Evolutionary conservation across 2,113 vertebrate genomes (phyloP).

Genomic region (Pterocles orientalis): DNA sequence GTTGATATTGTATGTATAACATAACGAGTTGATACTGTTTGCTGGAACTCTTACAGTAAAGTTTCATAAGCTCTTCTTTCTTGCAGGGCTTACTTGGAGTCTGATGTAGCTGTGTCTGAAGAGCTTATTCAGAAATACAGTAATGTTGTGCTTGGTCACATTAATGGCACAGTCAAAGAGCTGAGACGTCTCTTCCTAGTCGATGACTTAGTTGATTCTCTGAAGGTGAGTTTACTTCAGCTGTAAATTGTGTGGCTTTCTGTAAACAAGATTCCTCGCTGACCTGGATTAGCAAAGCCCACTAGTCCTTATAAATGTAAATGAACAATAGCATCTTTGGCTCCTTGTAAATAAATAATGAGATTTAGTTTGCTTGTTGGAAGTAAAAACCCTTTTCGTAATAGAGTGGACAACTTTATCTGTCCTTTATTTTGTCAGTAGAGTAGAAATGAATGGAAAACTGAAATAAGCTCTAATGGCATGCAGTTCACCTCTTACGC

Average conservation of each 20-base stretch:
- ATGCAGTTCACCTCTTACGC: background rate
- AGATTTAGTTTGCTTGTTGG: background rate
- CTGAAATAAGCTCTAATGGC: background rate
- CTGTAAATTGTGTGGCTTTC: background rate
- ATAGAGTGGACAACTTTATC: background rate
- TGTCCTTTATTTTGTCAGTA: background rate
- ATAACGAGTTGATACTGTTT: background rate
- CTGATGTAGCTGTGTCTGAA: slow-evolving; percentile 87
- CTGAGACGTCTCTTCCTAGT: slow-evolving; percentile 94
- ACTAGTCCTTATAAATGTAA: background rate
- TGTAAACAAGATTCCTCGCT: background rate
- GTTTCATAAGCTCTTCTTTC: background rate
- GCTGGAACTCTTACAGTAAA: background rate
- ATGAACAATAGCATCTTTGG: background rate
- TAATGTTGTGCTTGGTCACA: slow-evolving; percentile 80
- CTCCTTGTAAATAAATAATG: background rate
- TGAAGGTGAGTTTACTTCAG: slow-evolving; percentile 84
- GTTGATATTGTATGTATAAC: background rate
- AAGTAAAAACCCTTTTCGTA: background rate
- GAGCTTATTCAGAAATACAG: slow-evolving; percentile 92
- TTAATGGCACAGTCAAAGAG: slow-evolving; percentile 85
- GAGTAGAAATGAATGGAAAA: background rate
- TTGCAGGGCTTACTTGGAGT: slow-evolving; percentile 87
- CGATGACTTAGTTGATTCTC: slow-evolving; percentile 95
- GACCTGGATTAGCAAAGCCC: background rate